A percentile compares a stretch with the other conserved stretches of the same genome.
Conservation (phyloP, 2,113 vertebrate genomes). For the Alectura lathami region DNA sequence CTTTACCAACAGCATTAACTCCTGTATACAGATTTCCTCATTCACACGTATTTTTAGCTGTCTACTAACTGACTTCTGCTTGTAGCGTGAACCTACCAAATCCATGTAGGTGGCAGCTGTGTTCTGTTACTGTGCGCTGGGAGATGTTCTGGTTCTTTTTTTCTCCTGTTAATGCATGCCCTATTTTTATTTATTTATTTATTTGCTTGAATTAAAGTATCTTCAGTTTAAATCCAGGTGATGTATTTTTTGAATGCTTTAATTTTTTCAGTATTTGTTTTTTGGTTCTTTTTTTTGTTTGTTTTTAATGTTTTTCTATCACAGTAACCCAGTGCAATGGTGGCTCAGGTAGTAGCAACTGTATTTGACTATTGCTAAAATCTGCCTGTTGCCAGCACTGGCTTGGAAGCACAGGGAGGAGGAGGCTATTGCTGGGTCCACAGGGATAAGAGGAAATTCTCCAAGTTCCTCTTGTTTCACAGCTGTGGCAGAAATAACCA, state of each 20-base stretch:
- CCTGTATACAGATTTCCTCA: neutral
- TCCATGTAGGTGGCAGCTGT: neutral
- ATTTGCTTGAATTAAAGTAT: neutral
- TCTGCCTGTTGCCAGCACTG: neutral
- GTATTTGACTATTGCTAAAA: neutral
- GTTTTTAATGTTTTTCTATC: neutral
- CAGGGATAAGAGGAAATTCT: neutral
- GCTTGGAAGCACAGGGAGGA: neutral
- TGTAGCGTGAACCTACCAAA: neutral
- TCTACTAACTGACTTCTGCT: neutral
- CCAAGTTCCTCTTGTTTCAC: neutral
- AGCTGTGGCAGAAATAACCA: neutral
- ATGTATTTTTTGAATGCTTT: neutral
- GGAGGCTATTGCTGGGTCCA: neutral
- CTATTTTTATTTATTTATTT: neutral
- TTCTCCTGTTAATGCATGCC: neutral
- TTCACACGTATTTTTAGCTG: neutral
- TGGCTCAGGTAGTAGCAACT: neutral
- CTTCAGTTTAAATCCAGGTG: neutral
- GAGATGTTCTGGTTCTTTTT: neutral
- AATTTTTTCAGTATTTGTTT: neutral
- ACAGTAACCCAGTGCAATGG: neutral
- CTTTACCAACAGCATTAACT: neutral
- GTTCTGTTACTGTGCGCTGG: neutral
- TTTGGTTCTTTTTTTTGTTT: neutral